A percentile compares a stretch with the other conserved stretches of the same genome.
Conservation (phyloP, 2,888 invertebrate genomes). For the Stenodera caucasica region DNA sequence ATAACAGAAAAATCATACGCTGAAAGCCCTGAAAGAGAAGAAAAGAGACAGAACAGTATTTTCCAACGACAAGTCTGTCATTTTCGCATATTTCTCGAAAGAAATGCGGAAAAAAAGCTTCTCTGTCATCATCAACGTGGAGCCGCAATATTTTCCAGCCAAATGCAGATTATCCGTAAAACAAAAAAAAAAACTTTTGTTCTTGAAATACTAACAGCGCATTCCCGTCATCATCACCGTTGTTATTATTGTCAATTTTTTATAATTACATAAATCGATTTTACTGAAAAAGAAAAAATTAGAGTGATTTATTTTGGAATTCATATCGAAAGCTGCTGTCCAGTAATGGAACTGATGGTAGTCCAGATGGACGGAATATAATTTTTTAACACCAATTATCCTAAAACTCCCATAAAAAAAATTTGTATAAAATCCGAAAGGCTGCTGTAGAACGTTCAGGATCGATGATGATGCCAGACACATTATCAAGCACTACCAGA, state of each 20-base stretch:
- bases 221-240: neutral
- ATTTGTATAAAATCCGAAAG: too few relatives aligned
- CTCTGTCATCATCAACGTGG: conserved; percentile 11
- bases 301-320: neutral
- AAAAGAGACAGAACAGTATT: neutral
- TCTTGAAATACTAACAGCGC: neutral
- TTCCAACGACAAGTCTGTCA: neutral
- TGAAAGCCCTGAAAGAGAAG: neutral
- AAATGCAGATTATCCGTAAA: conserved; percentile 16
- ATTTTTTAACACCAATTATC: neutral
- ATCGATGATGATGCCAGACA: neutral
- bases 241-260: neutral
- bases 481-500: neutral
- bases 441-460: neutral
- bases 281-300: too few relatives aligned
- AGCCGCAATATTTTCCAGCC: conserved; percentile 11
- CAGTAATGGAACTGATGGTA: neutral
- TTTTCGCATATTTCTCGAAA: neutral
- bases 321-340: neutral
- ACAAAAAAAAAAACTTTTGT: neutral
- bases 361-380: neutral
- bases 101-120: conserved; percentile 6
- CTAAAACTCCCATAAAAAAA: neutral
- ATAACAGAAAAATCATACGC: neutral
- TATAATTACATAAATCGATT: neutral